Evolutionary conservation across 2,888 invertebrate species (phyloP).

Genomic region (Axea sp.): DNA sequence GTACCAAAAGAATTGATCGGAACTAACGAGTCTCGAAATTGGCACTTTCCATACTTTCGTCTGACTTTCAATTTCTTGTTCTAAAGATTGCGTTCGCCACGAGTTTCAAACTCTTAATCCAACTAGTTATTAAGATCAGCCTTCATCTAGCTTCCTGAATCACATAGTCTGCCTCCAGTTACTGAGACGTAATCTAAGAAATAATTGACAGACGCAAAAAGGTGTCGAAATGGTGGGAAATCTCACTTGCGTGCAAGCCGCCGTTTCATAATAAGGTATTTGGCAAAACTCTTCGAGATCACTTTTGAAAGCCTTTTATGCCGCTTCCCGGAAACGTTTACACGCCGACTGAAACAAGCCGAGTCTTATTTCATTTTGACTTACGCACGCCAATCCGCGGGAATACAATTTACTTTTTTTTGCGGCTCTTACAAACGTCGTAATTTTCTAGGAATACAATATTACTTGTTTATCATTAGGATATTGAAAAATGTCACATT

Average conservation of each 20-base stretch:
- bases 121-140: slow-evolving; percentile 22
- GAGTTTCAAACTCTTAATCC: slow-evolving; percentile 38
- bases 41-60: too few species aligned
- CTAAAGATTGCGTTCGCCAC: slow-evolving; percentile 1
- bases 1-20: too few species aligned
- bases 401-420: slow-evolving; percentile 17
- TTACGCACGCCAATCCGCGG: slow-evolving; percentile 8
- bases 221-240: too few species aligned
- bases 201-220: slow-evolving; percentile 25
- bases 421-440: slow-evolving; percentile 6
- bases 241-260: too few species aligned
- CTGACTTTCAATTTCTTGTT: slow-evolving; percentile 4
- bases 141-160: slow-evolving; percentile 40
- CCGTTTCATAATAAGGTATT: too few species aligned
- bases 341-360: slow-evolving; percentile 19
- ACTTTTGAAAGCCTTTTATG: slow-evolving; percentile 19
- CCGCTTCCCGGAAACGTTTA: slow-evolving; percentile 25
- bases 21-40: too few species aligned
- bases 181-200: slow-evolving; percentile 20
- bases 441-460: slow-evolving; percentile 20
- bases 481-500: not conserved
- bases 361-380: slow-evolving; percentile 24
- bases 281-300: too few species aligned
- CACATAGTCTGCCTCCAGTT: slow-evolving; percentile 25
- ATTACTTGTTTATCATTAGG: not conserved